Base-by-base conservation (phyloP, 2,888 invertebrate genomes). In the Metopia argyrocephala region DNA sequence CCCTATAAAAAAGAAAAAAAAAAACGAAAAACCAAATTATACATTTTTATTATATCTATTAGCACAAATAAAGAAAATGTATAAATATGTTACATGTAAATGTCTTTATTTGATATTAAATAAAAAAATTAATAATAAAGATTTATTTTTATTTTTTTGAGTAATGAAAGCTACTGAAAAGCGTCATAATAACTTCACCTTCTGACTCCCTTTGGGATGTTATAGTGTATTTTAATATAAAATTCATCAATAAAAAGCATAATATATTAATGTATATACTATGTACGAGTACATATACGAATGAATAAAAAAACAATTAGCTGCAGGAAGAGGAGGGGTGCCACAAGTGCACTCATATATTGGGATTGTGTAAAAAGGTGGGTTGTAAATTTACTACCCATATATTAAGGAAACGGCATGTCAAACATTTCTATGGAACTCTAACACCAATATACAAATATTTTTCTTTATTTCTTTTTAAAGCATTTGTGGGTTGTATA, bases 321-420 rank as follows among this genome's bases (percentile, higher is more conserved):
- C 6, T 6, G 6, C 20, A 48, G 6, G 0, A n/a, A 25, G 9
- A 18, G 27, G n/a, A 27, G 56, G 52, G 52, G 56, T 25, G 18
- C 25, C 25, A 27, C 18, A 20, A 20, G 48, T n/a, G 48, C 18
- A 48, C 18, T 15, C 18, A 6, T 27, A n/a, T 54, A 31, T 66
- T 78, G 61, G 68, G 61, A 25, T 46, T 56, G 38, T 7, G 12
- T 12, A 38, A 31, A 52, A 62, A 66, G 66, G 78, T 78, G 78
- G 78, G 78, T 56, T 78, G 78, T 27, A 66, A 56, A 66, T 78
- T 73, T 78, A 78, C 78, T 78, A 56, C 78, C 78, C 78, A 78
- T 73, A 62, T 61, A 66, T 78, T 62, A 66, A 73, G 71, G 71
- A 73, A 78, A 78, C 54, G 66, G 27, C 71, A 66, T 78, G 78